These are phyloP conservation scores for Drosophila takahashii DNA, from an alignment of 1,140 invertebrate genomes.

Conservation along the genomic window DNA sequence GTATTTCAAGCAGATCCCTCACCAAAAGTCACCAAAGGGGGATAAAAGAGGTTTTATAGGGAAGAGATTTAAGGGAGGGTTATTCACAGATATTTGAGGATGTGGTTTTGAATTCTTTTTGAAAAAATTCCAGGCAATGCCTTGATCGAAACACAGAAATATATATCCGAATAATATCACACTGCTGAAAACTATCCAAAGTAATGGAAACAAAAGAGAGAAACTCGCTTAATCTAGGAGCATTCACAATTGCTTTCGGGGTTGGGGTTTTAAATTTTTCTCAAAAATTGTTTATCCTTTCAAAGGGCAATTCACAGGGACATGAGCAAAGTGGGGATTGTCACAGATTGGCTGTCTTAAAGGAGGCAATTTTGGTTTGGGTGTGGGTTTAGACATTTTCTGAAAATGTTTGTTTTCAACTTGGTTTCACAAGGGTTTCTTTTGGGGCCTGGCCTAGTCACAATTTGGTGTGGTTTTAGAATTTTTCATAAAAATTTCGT, in stretches of 20 bases:
- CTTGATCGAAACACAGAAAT: slow-evolving; percentile 23
- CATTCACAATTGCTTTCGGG: slow-evolving; percentile 58
- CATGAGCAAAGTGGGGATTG: not conserved
- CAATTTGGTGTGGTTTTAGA: slow-evolving; percentile 37
- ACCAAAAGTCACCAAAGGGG: slow-evolving; percentile 66
- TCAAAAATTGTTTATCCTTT: slow-evolving; percentile 55
- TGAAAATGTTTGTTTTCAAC: slow-evolving; percentile 61
- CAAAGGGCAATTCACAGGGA: slow-evolving; percentile 48
- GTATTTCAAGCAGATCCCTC: slow-evolving; percentile 47
- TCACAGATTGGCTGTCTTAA: slow-evolving; percentile 68
- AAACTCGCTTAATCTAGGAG: slow-evolving; percentile 27
- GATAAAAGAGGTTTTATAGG: not conserved
- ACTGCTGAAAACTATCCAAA: slow-evolving; percentile 7
- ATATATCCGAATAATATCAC: slow-evolving; percentile 9
- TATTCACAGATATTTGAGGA: slow-evolving; percentile 25
- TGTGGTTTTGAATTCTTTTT: slow-evolving; percentile 27
- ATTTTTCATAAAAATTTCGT: slow-evolving; percentile 71
- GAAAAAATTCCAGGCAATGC: slow-evolving; percentile 25
- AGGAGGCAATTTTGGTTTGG: slow-evolving; percentile 59
- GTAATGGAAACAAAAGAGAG: slow-evolving; percentile 1
- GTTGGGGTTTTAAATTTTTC: slow-evolving; percentile 56
- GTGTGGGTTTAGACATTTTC: slow-evolving; percentile 62
- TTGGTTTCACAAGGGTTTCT: slow-evolving; percentile 15
- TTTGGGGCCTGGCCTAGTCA: slow-evolving; percentile 40
- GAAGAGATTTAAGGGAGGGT: too few relatives aligned